These are phyloP conservation scores for Leistus spinibarbis DNA, from an alignment of 2,888 invertebrate species.

Conservation along the genomic window DNA sequence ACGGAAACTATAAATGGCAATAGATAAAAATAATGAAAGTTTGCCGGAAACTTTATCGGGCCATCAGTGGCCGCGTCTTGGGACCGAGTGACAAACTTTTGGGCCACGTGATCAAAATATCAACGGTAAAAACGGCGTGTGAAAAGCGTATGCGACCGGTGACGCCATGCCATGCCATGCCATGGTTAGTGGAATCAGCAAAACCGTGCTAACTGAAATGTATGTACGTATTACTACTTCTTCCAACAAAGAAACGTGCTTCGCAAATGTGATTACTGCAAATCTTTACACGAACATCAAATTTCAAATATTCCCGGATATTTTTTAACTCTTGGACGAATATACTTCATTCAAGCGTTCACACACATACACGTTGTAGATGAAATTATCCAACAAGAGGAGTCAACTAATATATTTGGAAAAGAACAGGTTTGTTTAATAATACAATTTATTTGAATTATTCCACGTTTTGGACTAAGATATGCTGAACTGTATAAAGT, in stretches of 20 bases:
- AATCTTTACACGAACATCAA: not conserved
- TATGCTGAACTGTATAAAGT: too few relatives aligned
- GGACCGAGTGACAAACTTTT: not conserved
- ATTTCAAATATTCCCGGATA: not conserved
- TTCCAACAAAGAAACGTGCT: not conserved
- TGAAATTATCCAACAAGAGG: too few relatives aligned
- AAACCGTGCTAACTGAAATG: not conserved
- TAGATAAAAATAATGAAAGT: not conserved
- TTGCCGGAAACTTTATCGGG: not conserved
- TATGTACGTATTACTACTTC: too few relatives aligned
- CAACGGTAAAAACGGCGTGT: not conserved
- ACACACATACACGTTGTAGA: too few relatives aligned
- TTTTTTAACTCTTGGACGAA: too few relatives aligned
- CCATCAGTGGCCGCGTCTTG: not conserved
- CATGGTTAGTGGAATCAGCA: too few relatives aligned
- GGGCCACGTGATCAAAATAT: conserved; percentile 1
- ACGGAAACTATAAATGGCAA: not conserved
- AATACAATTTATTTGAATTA: too few relatives aligned
- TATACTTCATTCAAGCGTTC: too few relatives aligned
- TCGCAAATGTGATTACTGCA: not conserved
- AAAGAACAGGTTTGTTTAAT: too few relatives aligned
- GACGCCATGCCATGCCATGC: too few relatives aligned
- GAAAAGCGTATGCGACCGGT: not conserved
- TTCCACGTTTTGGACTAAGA: too few relatives aligned
- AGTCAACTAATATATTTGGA: too few relatives aligned